A percentile compares a stretch with the other conserved stretches of the same genome.
Evolutionary conservation across 2,113 vertebrate species (phyloP).

Genomic region (Pterocles gutturalis): DNA sequence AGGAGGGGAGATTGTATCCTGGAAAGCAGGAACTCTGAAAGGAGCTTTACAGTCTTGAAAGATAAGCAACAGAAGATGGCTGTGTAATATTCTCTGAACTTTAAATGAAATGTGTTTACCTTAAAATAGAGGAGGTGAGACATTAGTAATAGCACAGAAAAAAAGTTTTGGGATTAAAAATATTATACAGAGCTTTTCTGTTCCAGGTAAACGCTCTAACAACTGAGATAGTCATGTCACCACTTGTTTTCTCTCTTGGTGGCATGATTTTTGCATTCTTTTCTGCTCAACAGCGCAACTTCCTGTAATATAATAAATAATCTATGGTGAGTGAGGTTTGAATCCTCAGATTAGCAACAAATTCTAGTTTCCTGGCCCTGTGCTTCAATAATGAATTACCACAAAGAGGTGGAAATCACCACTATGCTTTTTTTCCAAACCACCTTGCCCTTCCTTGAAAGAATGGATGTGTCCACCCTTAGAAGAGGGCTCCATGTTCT

Average conservation of each 20-base stretch:
- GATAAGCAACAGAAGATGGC: conserved; percentile 29
- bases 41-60: conserved; percentile 5
- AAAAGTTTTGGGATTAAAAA: background rate
- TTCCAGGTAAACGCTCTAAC: background rate
- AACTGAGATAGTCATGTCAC: background rate
- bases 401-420: background rate
- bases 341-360: background rate
- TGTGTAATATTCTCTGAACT: background rate
- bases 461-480: background rate
- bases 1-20: conserved; percentile 2
- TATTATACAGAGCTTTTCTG: background rate
- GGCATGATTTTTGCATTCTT: conserved; percentile 40
- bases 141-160: background rate
- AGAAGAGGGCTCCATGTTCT: background rate
- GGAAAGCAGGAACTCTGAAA: conserved; percentile 38
- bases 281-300: conserved; percentile 24
- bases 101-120: background rate
- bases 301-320: conserved; percentile 38
- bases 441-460: background rate
- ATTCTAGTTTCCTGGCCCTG: background rate
- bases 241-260: conserved; percentile 25
- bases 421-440: background rate
- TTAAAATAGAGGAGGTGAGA: conserved; percentile 18
- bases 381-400: background rate
- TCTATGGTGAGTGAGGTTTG: background rate